phyloP scores from a whole-genome alignment of 2,888 invertebrate species.

The Branchellion lobata region DNA sequence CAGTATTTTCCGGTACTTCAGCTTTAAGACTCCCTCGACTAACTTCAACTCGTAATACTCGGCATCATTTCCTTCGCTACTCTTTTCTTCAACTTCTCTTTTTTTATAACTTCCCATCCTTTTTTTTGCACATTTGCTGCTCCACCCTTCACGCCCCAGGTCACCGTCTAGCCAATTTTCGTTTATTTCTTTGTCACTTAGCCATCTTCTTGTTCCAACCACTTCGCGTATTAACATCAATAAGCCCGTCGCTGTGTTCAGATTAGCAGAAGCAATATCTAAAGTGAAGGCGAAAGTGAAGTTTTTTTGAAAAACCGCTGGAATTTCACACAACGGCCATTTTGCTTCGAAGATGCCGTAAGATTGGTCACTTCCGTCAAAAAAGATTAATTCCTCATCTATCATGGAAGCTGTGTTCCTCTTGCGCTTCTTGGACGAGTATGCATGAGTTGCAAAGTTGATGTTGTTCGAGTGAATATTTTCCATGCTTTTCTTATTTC shows the following conservation, averaged over 20 bases:
- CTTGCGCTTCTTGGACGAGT: background rate
- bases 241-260: background rate
- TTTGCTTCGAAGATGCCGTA: background rate
- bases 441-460: background rate
- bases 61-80: background rate
- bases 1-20: conserved; percentile 13
- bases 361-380: conserved; percentile 18
- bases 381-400: conserved; percentile 11
- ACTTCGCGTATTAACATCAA: background rate
- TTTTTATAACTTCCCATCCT: background rate
- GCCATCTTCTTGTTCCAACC: background rate
- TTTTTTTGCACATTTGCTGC: background rate
- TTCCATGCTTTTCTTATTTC: too few relatives aligned
- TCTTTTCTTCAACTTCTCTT: background rate
- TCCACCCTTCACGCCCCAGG: background rate
- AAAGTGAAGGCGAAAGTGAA: background rate
- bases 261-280: conserved; percentile 6
- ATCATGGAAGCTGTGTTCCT: background rate
- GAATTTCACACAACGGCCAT: background rate
- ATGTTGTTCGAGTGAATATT: too few relatives aligned
- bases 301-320: background rate
- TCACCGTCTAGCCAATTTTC: background rate
- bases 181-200: background rate
- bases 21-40: conserved; percentile 1
- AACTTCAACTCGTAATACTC: background rate